phyloP scores from a whole-genome alignment of 2,113 vertebrate genomes.

The Crotalus tigris region DNA sequence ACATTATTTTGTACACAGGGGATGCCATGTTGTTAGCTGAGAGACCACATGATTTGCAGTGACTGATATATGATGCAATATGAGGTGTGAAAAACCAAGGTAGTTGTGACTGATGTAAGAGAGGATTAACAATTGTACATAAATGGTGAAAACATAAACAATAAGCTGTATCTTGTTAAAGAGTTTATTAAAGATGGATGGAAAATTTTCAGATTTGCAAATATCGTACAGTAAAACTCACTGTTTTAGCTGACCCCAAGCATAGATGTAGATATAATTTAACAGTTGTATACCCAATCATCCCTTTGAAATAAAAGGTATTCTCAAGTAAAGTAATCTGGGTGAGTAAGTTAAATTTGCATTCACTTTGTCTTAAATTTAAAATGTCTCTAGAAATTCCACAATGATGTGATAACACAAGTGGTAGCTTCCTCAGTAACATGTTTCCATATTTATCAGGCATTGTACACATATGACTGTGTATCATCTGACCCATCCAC shows the following conservation, averaged over 20 bases:
- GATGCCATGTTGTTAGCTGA: neutral
- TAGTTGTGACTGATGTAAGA: neutral
- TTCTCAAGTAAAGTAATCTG: neutral
- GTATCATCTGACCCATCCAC: too few species aligned
- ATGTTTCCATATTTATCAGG: neutral
- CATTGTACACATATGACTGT: neutral
- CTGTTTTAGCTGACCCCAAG: neutral
- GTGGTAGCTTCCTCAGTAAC: neutral
- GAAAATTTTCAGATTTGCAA: neutral
- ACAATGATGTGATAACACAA: neutral
- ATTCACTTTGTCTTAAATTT: neutral
- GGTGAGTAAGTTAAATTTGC: neutral
- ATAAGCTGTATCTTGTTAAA: neutral
- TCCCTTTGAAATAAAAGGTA: neutral
- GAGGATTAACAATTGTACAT: neutral
- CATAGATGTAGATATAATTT: neutral
- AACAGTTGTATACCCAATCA: neutral
- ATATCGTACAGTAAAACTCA: neutral
- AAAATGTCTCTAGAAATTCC: neutral
- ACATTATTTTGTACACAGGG: neutral
- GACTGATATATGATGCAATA: neutral
- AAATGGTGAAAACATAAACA: neutral
- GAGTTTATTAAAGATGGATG: neutral
- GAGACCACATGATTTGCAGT: neutral
- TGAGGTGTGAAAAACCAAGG: neutral